Evolutionary conservation across 2,113 vertebrate genomes (phyloP).

Genomic region (Scortum barcoo): DNA sequence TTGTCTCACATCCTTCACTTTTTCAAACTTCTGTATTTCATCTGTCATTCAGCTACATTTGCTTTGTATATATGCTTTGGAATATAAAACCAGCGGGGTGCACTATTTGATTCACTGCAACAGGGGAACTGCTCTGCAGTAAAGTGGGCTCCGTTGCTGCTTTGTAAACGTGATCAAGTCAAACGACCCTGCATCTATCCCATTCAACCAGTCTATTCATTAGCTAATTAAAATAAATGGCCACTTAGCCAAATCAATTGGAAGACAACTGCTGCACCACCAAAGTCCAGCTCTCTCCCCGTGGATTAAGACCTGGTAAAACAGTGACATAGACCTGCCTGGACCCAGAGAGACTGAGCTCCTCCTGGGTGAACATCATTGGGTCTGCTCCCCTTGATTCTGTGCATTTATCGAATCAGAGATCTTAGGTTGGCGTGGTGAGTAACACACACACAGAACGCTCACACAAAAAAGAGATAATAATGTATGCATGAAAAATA

Average conservation of each 20-base stretch:
- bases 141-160: constrained; percentile 23
- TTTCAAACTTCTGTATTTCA: neutral
- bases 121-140: constrained; percentile 29
- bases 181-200: constrained; percentile 49
- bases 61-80: constrained; percentile 6
- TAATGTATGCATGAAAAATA: constrained; percentile 40
- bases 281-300: constrained; percentile 34
- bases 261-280: constrained; percentile 39
- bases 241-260: constrained; percentile 79
- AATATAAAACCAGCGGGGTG: constrained; percentile 13
- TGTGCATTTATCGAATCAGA: constrained; percentile 1
- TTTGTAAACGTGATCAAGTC: constrained; percentile 56
- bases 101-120: constrained; percentile 37
- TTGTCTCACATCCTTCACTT: constrained; percentile 11
- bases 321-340: constrained; percentile 12
- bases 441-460: neutral
- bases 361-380: neutral
- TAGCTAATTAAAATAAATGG: constrained; percentile 81
- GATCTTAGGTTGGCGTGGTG: neutral
- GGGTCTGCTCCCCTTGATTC: constrained; percentile 4
- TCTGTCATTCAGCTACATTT: constrained; percentile 16
- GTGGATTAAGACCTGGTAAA: constrained; percentile 34
- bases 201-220: constrained; percentile 72
- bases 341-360: constrained; percentile 12
- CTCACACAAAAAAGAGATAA: neutral